Conservation (phyloP, 2,888 invertebrate genomes). For the Callimorpha dominula region DNA sequence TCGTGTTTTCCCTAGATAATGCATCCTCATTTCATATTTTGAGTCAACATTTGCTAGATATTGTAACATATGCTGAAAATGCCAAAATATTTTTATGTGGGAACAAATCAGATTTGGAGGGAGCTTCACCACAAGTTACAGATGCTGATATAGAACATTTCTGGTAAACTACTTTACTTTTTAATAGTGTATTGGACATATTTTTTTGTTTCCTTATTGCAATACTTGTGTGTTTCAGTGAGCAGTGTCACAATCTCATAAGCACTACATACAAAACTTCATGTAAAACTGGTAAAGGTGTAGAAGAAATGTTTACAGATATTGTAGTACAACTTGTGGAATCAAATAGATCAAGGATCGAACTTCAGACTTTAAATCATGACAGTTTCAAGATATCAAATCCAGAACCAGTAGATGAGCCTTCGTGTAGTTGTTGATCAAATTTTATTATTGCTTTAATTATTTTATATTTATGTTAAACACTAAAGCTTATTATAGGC, state of each 20-base stretch:
- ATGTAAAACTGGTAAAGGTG: conserved; percentile 94
- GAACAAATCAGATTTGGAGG: conserved; percentile 95
- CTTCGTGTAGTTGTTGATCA: conserved; percentile 79
- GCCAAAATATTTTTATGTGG: conserved; percentile 98
- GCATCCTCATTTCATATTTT: conserved; percentile 96
- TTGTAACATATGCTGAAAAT: conserved; percentile 97
- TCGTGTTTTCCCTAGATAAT: conserved; percentile 96
- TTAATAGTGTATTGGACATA: no score
- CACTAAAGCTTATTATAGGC: conserved; percentile 21
- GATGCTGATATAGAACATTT: conserved; percentile 96
- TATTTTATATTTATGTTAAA: conserved; percentile 23
- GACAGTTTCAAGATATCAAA: conserved; percentile 92
- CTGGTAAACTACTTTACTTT: conserved; percentile 83
- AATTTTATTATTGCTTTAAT: conserved; percentile 33
- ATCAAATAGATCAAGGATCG: conserved; percentile 93
- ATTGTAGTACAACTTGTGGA: conserved; percentile 94
- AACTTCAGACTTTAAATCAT: conserved; percentile 92
- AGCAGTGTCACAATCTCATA: conserved; percentile 96
- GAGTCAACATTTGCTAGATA: conserved; percentile 96
- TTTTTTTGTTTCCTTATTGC: conserved; percentile 14
- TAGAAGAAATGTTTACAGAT: conserved; percentile 96
- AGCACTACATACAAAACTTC: conserved; percentile 96
- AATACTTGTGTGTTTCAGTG: conserved; percentile 83
- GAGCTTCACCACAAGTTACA: conserved; percentile 91
- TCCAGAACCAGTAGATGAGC: conserved; percentile 86